Conservation (phyloP, 2,797 vertebrate genomes). For the Perodicticus potto region DNA sequence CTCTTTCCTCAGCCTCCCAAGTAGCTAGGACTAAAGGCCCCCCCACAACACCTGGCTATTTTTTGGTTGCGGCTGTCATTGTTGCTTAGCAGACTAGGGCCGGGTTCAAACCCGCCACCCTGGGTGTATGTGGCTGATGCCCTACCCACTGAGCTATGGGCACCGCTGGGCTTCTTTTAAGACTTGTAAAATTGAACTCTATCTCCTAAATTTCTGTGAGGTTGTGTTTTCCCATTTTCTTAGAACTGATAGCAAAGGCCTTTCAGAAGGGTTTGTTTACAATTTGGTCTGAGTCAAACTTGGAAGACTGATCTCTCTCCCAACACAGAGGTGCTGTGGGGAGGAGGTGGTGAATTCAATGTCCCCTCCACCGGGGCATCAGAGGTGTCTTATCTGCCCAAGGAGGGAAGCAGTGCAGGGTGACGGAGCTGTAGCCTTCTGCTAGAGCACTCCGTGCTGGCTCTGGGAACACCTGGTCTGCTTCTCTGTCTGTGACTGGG, state of each 20-base stretch:
- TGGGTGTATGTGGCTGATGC: too few species aligned
- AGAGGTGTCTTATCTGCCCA: not conserved
- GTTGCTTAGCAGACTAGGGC: too few species aligned
- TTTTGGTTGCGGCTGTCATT: too few species aligned
- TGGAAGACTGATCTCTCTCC: not conserved
- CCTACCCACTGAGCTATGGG: too few species aligned
- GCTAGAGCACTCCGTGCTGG: not conserved
- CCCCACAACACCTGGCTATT: too few species aligned
- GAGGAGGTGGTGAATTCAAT: not conserved
- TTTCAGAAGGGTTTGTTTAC: not conserved
- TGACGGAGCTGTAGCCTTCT: fast-evolving
- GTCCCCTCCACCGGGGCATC: not conserved
- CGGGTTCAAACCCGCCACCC: too few species aligned
- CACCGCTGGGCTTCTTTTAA: not conserved
- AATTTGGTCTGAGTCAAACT: not conserved
- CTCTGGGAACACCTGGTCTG: not conserved
- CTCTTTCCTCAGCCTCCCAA: too few species aligned
- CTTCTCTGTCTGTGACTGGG: not conserved
- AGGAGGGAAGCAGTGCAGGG: not conserved
- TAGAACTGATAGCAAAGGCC: not conserved
- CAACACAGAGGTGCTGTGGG: not conserved
- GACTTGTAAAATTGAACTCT: not conserved
- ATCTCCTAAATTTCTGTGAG: not conserved
- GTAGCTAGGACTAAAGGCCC: too few species aligned
- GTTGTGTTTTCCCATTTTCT: not conserved